These are phyloP conservation scores for Pungitius pungitius DNA, from an alignment of 2,113 vertebrate species.

Conservation along the genomic window DNA sequence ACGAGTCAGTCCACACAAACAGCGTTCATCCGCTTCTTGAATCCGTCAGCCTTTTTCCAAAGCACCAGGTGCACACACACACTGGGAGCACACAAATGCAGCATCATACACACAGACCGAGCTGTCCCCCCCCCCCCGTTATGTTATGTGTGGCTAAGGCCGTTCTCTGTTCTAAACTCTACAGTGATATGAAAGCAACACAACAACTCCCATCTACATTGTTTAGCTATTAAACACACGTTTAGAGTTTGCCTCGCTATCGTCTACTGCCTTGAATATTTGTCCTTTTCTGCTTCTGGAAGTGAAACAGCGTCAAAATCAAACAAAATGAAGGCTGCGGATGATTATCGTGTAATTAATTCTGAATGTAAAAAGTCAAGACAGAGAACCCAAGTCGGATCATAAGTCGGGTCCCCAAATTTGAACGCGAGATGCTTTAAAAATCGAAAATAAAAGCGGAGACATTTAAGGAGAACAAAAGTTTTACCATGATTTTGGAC, in stretches of 20 bases:
- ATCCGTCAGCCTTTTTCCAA: conserved; percentile 51
- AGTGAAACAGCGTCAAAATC: background rate
- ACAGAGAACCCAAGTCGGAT: background rate
- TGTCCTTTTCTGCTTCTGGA: background rate
- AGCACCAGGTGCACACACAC: conserved; percentile 64
- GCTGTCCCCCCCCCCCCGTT: no score
- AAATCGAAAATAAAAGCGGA: background rate
- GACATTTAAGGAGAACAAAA: background rate
- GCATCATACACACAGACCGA: conserved; percentile 33
- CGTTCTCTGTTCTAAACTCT: conserved; percentile 30
- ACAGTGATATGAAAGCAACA: conserved; percentile 32
- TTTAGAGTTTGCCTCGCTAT: conserved; percentile 7
- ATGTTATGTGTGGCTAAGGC: conserved; percentile 6
- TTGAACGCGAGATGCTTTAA: background rate
- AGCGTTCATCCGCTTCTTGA: conserved; percentile 58
- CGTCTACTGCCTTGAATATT: background rate
- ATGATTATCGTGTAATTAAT: background rate
- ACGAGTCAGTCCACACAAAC: conserved; percentile 47
- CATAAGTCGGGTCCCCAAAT: background rate
- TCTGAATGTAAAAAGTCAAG: background rate
- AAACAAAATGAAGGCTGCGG: background rate
- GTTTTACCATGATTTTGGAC: background rate
- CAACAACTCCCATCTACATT: background rate
- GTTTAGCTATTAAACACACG: background rate
- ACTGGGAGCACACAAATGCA: conserved; percentile 38